These are phyloP conservation scores for Spodoptera frugiperda DNA, from an alignment of 1,140 invertebrate species.

Conservation along the genomic window DNA sequence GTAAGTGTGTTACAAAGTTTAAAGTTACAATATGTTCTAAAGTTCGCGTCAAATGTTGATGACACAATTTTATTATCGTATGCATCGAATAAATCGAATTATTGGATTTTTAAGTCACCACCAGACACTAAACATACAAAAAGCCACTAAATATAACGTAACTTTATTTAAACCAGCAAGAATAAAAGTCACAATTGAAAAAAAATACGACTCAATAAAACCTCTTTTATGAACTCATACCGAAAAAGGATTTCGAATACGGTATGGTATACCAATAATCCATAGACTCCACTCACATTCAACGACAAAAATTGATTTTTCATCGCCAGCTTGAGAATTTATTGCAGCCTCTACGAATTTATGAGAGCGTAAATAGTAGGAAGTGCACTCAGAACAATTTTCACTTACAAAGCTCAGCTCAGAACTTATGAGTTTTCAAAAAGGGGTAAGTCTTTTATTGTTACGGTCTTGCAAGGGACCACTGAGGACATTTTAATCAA, in stretches of 20 bases:
- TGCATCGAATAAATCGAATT: too few species aligned
- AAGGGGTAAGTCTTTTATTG: conserved; percentile 37
- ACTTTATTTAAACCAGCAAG: too few species aligned
- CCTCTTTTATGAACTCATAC: neutral
- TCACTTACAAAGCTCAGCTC: conserved; percentile 26
- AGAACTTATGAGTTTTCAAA: conserved; percentile 29
- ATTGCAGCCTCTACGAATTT: conserved; percentile 19
- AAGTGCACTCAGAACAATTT: conserved; percentile 31
- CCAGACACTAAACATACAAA: too few species aligned
- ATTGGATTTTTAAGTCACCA: too few species aligned
- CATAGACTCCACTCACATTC: neutral
- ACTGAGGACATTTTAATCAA: conserved; percentile 30
- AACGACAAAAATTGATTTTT: conserved; percentile 17
- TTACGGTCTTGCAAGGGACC: conserved; percentile 18
- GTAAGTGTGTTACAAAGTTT: conserved; percentile 4
- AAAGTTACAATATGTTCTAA: conserved; percentile 2
- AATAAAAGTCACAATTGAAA: too few species aligned
- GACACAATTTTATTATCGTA: neutral
- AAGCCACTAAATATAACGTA: too few species aligned
- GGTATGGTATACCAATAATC: neutral
- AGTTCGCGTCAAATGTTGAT: conserved; percentile 4
- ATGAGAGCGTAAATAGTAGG: conserved; percentile 31
- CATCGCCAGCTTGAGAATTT: conserved; percentile 12
- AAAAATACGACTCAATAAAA: too few species aligned
- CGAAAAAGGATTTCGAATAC: neutral